A percentile compares a stretch with the other conserved stretches of the same genome.
Conservation (phyloP, 2,888 invertebrate genomes). For the Drosophila sordidula region DNA sequence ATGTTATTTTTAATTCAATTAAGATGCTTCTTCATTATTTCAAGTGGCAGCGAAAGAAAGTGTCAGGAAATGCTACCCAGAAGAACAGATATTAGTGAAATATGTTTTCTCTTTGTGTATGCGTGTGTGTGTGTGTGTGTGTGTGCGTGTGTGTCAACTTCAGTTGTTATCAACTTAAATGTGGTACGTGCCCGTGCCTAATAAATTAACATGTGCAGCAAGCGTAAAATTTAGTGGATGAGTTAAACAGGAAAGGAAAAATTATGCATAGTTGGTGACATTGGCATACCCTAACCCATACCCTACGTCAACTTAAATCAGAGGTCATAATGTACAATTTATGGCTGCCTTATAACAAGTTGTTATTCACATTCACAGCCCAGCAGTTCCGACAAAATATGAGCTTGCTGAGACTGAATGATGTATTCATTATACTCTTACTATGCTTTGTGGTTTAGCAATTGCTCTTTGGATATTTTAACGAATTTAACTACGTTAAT, state of each 20-base stretch:
- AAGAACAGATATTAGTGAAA: slow-evolving; percentile 39
- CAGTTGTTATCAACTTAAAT: slow-evolving; percentile 55
- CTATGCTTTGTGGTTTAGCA: neutral
- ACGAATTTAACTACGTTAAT: slow-evolving; percentile 50
- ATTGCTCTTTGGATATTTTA: slow-evolving; percentile 28
- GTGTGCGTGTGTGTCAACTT: slow-evolving; percentile 25
- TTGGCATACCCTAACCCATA: slow-evolving; percentile 4
- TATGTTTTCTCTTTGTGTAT: slow-evolving; percentile 22
- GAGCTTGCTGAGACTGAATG: neutral
- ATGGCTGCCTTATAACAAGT: neutral
- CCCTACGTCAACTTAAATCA: neutral
- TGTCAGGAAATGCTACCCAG: slow-evolving; percentile 40
- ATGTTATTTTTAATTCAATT: slow-evolving; percentile 55
- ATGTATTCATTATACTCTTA: slow-evolving; percentile 2
- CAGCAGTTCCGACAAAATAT: neutral
- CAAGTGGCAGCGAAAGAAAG: slow-evolving; percentile 64
- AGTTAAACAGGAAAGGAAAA: slow-evolving; percentile 27
- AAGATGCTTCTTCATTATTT: slow-evolving; percentile 46
- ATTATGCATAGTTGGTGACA: neutral
- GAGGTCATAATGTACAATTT: neutral
- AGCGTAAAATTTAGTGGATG: slow-evolving; percentile 52
- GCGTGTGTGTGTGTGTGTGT: neutral
- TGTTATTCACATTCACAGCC: neutral
- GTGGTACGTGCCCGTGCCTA: slow-evolving; percentile 63
- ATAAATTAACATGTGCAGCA: slow-evolving; percentile 73